Evolutionary conservation across 2,888 invertebrate species (phyloP).

Genomic region (Aphidoletes aphidimyza): DNA sequence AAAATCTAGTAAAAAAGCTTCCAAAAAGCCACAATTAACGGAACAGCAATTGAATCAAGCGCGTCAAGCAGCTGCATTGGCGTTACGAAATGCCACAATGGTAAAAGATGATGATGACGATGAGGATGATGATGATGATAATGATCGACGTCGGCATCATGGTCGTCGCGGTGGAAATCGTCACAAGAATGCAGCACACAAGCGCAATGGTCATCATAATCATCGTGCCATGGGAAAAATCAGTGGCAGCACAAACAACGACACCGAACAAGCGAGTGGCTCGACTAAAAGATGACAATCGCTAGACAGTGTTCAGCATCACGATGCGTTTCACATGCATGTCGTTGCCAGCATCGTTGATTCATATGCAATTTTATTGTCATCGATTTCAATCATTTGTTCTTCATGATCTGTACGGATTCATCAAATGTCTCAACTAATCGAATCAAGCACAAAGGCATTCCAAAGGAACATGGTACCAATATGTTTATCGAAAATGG

Average conservation of each 20-base stretch:
- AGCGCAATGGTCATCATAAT: constrained; percentile 4
- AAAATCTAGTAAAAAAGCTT: background rate
- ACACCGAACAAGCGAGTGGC: constrained; percentile 31
- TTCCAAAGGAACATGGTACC: constrained; percentile 34
- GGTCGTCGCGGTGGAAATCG: constrained; percentile 43
- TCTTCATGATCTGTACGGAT: background rate
- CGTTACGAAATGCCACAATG: constrained; percentile 49
- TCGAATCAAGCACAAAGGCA: background rate
- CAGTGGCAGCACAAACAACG: background rate
- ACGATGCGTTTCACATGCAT: background rate
- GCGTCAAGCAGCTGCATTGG: constrained; percentile 18
- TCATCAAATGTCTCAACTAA: background rate
- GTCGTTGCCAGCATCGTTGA: background rate
- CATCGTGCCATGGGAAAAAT: background rate
- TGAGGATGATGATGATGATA: constrained; percentile 2
- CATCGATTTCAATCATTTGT: background rate
- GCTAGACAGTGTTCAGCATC: background rate
- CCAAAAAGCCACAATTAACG: background rate
- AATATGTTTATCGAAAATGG: background rate
- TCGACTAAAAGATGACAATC: constrained; percentile 45
- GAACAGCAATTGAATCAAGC: constrained; percentile 31
- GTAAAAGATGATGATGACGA: constrained; percentile 2
- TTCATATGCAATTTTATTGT: background rate
- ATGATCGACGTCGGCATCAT: background rate
- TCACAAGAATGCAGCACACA: background rate